Evolutionary conservation across 2,888 invertebrate species (phyloP).

Genomic region (Lymantria monacha): DNA sequence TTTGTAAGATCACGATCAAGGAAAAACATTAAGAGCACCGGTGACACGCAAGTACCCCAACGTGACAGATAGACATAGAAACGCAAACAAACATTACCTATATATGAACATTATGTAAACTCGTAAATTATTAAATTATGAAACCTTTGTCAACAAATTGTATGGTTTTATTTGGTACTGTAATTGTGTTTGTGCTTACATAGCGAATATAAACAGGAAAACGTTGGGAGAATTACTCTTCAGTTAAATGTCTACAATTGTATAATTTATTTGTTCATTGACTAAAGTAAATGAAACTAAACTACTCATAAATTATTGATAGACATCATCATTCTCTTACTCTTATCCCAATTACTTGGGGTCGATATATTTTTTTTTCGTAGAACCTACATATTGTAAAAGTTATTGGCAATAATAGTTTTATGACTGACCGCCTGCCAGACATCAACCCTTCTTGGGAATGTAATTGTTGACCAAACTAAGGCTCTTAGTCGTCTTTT

Average conservation of each 20-base stretch:
- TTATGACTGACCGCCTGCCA: too few species aligned
- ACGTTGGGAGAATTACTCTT: constrained; percentile 24
- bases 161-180: constrained; percentile 30
- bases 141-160: constrained; percentile 35
- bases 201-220: constrained; percentile 35
- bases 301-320: constrained; percentile 30
- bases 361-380: too few species aligned
- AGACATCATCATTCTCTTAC: too few species aligned
- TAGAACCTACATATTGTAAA: too few species aligned
- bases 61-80: constrained; percentile 4
- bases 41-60: constrained; percentile 1
- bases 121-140: constrained; percentile 36
- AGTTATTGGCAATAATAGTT: too few species aligned
- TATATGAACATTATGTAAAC: constrained; percentile 14
- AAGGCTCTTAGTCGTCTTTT: too few species aligned
- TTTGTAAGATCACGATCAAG: not conserved
- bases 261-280: constrained; percentile 32
- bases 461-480: too few species aligned
- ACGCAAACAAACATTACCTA: not conserved
- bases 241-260: constrained; percentile 33
- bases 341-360: too few species aligned
- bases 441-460: too few species aligned
- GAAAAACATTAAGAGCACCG: constrained; percentile 1
- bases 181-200: constrained; percentile 31
- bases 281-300: constrained; percentile 32